phyloP scores from a whole-genome alignment of 2,797 vertebrate species.

The Phyllotis vaccarum region DNA sequence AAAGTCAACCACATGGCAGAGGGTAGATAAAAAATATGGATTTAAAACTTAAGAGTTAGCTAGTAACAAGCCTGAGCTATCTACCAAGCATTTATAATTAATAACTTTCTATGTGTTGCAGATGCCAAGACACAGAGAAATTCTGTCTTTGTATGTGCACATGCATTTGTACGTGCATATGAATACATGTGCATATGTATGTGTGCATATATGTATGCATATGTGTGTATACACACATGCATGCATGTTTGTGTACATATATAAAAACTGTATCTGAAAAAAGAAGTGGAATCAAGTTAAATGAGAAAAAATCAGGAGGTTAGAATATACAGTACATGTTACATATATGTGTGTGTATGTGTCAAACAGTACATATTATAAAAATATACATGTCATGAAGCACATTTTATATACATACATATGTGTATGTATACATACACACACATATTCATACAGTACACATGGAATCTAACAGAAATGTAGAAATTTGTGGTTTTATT shows the following conservation, averaged over 20 bases:
- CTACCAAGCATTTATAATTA: neutral
- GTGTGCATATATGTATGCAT: neutral
- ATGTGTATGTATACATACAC: neutral
- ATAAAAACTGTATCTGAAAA: slow-evolving; percentile 6
- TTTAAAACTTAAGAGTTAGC: neutral
- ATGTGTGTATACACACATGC: neutral
- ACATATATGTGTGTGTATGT: neutral
- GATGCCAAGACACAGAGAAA: neutral
- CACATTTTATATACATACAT: neutral
- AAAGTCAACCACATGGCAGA: neutral
- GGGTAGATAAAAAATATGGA: neutral
- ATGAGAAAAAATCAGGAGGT: neutral
- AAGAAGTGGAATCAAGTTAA: slow-evolving; percentile 47
- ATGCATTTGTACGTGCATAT: neutral
- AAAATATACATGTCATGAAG: neutral
- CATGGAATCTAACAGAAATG: neutral
- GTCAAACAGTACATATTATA: neutral
- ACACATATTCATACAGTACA: neutral
- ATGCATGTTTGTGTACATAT: neutral
- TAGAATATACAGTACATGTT: neutral
- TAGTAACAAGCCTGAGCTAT: neutral
- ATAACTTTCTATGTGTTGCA: neutral
- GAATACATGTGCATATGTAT: neutral
- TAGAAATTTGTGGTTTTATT: slow-evolving; percentile 51
- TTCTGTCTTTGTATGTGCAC: neutral